Evolutionary conservation across 2,797 vertebrate genomes (phyloP).

Genomic region (Gorsachius magnificus): DNA sequence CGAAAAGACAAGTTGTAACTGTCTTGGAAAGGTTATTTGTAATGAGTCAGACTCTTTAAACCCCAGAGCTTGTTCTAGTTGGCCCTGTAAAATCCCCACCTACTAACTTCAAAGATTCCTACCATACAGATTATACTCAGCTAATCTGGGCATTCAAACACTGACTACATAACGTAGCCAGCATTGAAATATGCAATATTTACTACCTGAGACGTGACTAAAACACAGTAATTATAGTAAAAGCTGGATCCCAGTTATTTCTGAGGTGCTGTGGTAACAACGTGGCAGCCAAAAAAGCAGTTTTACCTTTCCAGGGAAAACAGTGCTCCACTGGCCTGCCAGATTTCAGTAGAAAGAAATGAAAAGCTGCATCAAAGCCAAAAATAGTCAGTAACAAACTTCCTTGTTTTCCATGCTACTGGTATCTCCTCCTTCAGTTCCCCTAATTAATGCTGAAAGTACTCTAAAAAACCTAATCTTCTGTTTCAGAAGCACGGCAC

Average conservation of each 20-base stretch:
- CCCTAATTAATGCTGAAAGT: background rate
- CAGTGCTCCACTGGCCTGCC: background rate
- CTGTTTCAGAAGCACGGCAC: background rate
- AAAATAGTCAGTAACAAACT: background rate
- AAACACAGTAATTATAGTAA: background rate
- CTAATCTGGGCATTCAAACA: background rate
- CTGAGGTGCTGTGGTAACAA: background rate
- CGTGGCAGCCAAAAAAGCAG: background rate
- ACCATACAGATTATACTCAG: background rate
- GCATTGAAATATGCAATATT: background rate
- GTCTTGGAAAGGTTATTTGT: background rate
- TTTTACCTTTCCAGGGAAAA: background rate
- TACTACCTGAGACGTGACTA: background rate
- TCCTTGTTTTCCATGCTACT: background rate
- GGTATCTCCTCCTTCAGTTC: background rate
- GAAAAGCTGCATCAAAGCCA: background rate
- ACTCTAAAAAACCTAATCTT: background rate
- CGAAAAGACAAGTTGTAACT: background rate
- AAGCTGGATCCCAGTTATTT: background rate
- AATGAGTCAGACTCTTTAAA: slow-evolving; percentile 3
- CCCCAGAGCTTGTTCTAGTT: background rate
- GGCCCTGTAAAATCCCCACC: background rate
- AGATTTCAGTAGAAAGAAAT: background rate
- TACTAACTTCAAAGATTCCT: background rate
- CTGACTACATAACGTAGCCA: background rate